Evolutionary conservation across 2,888 invertebrate genomes (phyloP), one percentile per base, ranked within the genome.

Genomic region (Drosophila ustulata): DNA sequence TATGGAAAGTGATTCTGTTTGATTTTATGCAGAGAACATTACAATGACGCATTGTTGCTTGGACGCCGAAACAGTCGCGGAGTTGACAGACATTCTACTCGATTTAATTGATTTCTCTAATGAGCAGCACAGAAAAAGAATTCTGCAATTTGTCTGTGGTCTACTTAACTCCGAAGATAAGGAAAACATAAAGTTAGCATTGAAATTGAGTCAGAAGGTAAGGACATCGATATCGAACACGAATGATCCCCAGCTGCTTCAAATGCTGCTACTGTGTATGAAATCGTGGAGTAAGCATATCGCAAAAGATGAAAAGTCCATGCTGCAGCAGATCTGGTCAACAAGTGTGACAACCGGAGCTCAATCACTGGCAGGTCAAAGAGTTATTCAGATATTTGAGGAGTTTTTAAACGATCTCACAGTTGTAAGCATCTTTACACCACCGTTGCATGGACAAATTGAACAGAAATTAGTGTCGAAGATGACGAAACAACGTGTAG

Each of bases 91-190:
- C 30, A 25, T 50, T 25, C 13, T 51, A 9, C 32, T 43, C 7
- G n/a, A 11, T 13, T 41, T 59, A n/a, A 26, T 59, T 30, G 41
- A 50, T 32, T 50, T 51, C 4, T 11, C 26, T 5, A 11, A n/a
- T 3, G n/a, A 41, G 32, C 7, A 41, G 3, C 43, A 25, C 30
- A 41, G 41, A 37, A 30, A 25, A n/a, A 18, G 2, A n/a, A 25
- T 59, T 23, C 9, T 32, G 1, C 28, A 23, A 0, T 59, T 59
- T 50, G 11, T 32, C 2, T 39, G 18, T 4, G 58, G 43, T 13
- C 18, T 59, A 25, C 41, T 59, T 1, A 59, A 59, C 13, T 28
- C 41, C 4, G 13, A 50, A 5, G 30, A 13, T 0, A 26, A 32
- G 9, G 25, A 23, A 32, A 41, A 59, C 41, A 3, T 43, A 3